Evolutionary conservation across 2,113 vertebrate genomes (phyloP).

Genomic region (Micronycteris hirsuta): DNA sequence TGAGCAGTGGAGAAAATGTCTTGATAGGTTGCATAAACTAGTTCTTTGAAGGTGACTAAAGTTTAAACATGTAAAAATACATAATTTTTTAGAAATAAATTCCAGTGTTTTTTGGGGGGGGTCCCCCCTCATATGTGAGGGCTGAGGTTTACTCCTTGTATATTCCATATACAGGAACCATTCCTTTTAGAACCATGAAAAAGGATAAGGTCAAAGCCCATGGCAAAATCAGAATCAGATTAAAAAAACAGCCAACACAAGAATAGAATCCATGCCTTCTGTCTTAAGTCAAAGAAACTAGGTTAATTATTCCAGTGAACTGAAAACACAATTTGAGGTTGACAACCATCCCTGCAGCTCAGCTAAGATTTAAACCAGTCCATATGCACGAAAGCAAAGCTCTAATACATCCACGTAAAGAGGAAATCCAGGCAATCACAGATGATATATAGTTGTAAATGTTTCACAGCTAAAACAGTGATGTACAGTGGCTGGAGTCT

Average conservation of each 20-base stretch:
- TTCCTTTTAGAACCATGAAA: not conserved
- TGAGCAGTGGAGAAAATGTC: too few species aligned
- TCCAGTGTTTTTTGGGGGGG: too few species aligned
- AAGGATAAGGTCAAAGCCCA: not conserved
- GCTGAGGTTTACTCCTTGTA: not conserved
- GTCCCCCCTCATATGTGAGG: not conserved
- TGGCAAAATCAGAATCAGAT: not conserved
- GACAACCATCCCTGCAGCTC: not conserved
- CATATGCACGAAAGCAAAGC: not conserved
- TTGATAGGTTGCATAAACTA: too few species aligned
- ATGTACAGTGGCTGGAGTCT: not conserved
- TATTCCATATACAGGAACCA: not conserved
- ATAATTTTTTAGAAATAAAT: too few species aligned
- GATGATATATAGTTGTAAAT: not conserved
- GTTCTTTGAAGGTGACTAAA: too few species aligned
- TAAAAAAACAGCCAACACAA: not conserved
- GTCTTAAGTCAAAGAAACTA: not conserved
- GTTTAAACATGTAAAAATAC: too few species aligned
- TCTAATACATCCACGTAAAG: not conserved
- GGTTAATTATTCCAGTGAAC: slow-evolving; percentile 7
- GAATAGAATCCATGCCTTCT: not conserved
- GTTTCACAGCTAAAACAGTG: not conserved
- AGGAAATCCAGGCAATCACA: slow-evolving; percentile 8
- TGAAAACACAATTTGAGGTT: slow-evolving; percentile 8
- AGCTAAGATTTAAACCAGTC: not conserved